Conservation (phyloP, 2,113 vertebrate genomes). For the Lophotis ruficrista region DNA sequence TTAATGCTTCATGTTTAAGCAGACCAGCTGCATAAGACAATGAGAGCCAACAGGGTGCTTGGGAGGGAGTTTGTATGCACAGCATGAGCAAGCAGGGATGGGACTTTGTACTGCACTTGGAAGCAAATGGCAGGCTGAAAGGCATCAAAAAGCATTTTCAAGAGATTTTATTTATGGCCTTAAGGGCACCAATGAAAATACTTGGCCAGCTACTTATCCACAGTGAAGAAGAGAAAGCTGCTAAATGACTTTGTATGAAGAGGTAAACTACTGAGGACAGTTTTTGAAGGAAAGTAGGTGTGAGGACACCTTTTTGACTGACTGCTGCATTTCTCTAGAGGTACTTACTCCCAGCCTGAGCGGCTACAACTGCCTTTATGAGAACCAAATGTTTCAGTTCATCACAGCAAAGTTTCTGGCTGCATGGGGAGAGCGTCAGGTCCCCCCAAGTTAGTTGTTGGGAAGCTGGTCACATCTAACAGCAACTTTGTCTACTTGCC, state of each 20-base stretch:
- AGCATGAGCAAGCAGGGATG: neutral
- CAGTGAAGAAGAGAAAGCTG: neutral
- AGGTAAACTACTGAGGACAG: neutral
- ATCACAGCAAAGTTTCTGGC: neutral
- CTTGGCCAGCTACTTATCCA: neutral
- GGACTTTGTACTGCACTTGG: neutral
- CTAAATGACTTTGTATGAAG: neutral
- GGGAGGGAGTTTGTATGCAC: neutral
- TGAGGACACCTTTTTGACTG: neutral
- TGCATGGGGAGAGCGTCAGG: neutral
- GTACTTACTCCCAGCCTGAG: neutral
- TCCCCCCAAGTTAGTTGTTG: neutral
- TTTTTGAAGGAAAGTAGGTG: neutral
- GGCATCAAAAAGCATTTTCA: neutral
- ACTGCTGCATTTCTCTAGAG: neutral
- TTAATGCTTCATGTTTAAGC: neutral
- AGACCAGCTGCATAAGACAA: neutral
- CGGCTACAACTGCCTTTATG: neutral
- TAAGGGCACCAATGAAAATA: neutral
- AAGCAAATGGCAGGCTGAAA: neutral
- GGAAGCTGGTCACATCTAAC: neutral
- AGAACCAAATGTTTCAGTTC: neutral
- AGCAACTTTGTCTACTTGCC: neutral
- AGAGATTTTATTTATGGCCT: neutral
- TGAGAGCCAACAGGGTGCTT: neutral